Base-by-base conservation (phyloP, 2,113 vertebrate genomes). In the Diphyllodes magnificus region DNA sequence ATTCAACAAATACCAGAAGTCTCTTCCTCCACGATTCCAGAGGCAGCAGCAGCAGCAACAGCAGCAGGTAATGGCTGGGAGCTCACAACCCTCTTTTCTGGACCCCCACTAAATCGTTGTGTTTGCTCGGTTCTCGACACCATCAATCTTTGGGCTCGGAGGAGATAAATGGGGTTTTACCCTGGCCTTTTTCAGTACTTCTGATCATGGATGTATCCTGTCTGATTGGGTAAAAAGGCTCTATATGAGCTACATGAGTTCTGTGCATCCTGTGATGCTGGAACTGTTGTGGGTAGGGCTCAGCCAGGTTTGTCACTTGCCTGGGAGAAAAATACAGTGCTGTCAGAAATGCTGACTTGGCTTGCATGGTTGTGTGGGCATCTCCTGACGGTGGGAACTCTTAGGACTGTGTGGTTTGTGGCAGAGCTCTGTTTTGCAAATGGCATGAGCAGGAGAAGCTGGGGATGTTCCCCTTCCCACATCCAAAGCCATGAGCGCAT, bases 1-100 rank as follows among this genome's bases (percentile, higher is more conserved):
- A n/a, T 98, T 98, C 82, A 95, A 47, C 88, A 98, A 99, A 79
- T 98, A 98, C 60, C 98, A 98, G 90, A 99, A 99, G 89, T 97
- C 98, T 9, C 96, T 99, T 45, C 98, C 99, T 11, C 99, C 99
- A 3, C 98, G 99, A 24, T 99, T 99, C 94, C 99, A 99, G 95
- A 99, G 99, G 84, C 99, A 98, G 68, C 97, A 98, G 73, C 96
- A 97, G 65, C 96, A 97, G 44, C 97, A 97, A 86, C 97, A 97
- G 68, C 96, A 97, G 86, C 96, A 97, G 93, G 97, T 97, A 98
- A 73, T 98, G 98, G 97, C 96, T 98, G 50, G 57, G 33, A 87
- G 2, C 15, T 63, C 25, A 11, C 19, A 44, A 2, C 31, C 11
- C 7, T 44, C 2, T 92, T 78, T 60, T 71, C 61, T 75, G 44